Evolutionary conservation across 1,140 invertebrate genomes (phyloP).

Genomic region (Philopotamus ludificatus): DNA sequence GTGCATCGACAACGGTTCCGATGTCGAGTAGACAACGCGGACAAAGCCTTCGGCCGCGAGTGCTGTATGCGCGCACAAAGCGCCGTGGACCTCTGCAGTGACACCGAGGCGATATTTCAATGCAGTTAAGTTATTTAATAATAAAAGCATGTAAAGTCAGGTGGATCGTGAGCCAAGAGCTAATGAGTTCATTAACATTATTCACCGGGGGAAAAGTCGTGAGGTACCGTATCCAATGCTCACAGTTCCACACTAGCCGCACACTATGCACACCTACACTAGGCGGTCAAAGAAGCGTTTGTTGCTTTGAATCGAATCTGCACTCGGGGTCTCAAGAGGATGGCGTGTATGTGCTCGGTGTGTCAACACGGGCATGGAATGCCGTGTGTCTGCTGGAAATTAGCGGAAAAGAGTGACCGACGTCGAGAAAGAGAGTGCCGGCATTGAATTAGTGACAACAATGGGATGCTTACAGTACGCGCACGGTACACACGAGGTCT

Average conservation of each 20-base stretch:
- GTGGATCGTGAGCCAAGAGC: slow-evolving; percentile 1
- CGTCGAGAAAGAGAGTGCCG: too few species aligned
- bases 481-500: too few species aligned
- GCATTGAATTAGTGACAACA: too few species aligned
- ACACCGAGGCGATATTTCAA: neutral
- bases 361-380: neutral
- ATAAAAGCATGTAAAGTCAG: slow-evolving; percentile 6
- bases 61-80: neutral
- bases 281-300: too few species aligned
- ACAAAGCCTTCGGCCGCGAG: too few species aligned
- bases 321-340: neutral
- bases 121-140: neutral
- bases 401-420: too few species aligned
- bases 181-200: slow-evolving; percentile 12
- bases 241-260: too few species aligned
- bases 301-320: too few species aligned
- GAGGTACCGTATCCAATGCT: neutral
- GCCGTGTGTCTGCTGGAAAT: too few species aligned
- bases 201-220: slow-evolving; percentile 4
- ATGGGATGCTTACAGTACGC: too few species aligned
- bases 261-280: too few species aligned
- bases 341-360: neutral
- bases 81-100: neutral
- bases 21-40: neutral
- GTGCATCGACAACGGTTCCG: neutral